Percentiles rank a stretch among this genome's conserved stretches.
Conservation (phyloP, 1,140 invertebrate genomes). For the Pseudomyrmex sp. region DNA sequence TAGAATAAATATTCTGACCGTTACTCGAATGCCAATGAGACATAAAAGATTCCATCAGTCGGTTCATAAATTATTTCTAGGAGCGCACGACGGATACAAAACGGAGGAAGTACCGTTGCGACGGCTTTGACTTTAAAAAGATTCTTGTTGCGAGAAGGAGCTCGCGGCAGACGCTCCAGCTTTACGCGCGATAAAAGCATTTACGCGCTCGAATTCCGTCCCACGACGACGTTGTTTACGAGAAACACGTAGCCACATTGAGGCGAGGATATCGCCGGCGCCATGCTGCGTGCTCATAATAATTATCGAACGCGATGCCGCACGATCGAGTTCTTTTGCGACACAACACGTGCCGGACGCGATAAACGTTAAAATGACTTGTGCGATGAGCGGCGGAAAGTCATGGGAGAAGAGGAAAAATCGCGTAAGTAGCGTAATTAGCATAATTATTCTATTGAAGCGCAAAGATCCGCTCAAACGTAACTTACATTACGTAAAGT, state of each 20-base stretch:
- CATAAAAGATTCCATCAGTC: slow-evolving; percentile 24
- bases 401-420: neutral
- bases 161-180: slow-evolving; percentile 8
- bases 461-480: neutral
- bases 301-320: slow-evolving; percentile 41
- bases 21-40: neutral
- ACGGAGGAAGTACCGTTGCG: neutral
- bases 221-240: slow-evolving; percentile 25
- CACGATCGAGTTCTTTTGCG: slow-evolving; percentile 23
- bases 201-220: slow-evolving; percentile 53
- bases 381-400: neutral
- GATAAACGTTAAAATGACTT: slow-evolving; percentile 19
- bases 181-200: slow-evolving; percentile 54
- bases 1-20: neutral
- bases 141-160: slow-evolving; percentile 27
- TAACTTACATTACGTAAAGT: too few species aligned
- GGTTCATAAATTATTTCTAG: slow-evolving; percentile 30
- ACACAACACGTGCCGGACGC: neutral
- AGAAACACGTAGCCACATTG: slow-evolving; percentile 30
- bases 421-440: slow-evolving; percentile 5
- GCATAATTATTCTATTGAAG: neutral
- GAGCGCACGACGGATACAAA: neutral
- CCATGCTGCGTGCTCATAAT: slow-evolving; percentile 49
- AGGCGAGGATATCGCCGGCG: slow-evolving; percentile 10
- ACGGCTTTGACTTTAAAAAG: neutral